phyloP scores from a whole-genome alignment of 2,797 vertebrate genomes.

The Typhlichthys eigenmanni region DNA sequence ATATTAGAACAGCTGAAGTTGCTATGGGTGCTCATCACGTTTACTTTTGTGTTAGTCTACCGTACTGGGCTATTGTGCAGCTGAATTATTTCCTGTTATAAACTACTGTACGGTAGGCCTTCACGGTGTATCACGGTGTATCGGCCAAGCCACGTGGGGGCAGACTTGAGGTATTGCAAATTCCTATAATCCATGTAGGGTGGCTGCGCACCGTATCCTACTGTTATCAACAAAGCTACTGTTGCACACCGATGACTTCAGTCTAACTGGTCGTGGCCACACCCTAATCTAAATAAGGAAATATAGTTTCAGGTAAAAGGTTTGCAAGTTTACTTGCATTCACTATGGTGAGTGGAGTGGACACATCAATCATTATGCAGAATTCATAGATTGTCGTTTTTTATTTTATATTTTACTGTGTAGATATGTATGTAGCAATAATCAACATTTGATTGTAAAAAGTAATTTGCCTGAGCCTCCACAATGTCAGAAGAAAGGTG shows the following conservation, averaged over 20 bases:
- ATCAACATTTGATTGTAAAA: background rate
- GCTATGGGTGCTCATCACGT: too few relatives aligned
- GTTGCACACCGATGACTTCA: constrained; percentile 43
- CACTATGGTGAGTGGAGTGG: constrained; percentile 5
- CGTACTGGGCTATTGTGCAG: too few relatives aligned
- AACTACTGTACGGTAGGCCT: too few relatives aligned
- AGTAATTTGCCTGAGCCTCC: background rate
- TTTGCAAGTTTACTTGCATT: constrained; percentile 6
- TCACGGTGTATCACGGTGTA: too few relatives aligned
- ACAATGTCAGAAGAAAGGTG: background rate
- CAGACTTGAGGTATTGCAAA: too few relatives aligned
- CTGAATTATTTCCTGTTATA: too few relatives aligned
- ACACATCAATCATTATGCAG: background rate
- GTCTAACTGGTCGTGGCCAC: constrained; percentile 32
- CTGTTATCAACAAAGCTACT: background rate
- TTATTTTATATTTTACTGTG: constrained; percentile 4
- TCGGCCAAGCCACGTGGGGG: too few relatives aligned
- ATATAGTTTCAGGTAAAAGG: background rate
- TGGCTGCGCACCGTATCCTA: too few relatives aligned
- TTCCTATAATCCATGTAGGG: too few relatives aligned
- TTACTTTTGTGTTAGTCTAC: too few relatives aligned
- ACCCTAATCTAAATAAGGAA: constrained; percentile 17
- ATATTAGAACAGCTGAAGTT: too few relatives aligned
- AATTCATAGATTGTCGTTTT: background rate
- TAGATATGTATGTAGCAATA: too few relatives aligned